phyloP scores from a whole-genome alignment of 2,888 invertebrate genomes.

The Monochamus alternatus region DNA sequence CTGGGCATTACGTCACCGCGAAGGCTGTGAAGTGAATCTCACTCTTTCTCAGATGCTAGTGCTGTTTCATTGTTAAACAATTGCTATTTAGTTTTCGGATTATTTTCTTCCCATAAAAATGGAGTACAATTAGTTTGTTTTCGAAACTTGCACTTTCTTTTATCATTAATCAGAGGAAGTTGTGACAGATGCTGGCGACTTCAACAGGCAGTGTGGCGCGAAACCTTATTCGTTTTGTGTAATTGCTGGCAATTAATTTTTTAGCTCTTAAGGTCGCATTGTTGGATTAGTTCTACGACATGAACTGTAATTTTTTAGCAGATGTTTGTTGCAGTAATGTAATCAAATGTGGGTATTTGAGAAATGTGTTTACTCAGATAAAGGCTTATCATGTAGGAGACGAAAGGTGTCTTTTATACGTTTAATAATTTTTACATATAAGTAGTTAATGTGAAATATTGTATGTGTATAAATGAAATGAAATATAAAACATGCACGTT shows the following conservation, averaged over 20 bases:
- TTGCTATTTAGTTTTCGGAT: slow-evolving; percentile 30
- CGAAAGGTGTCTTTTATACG: no score
- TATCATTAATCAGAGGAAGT: not conserved
- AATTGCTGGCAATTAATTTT: not conserved
- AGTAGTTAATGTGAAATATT: no score
- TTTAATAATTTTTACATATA: no score
- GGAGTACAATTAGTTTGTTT: slow-evolving; percentile 1
- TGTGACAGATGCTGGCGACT: slow-evolving; percentile 20
- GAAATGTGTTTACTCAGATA: not conserved
- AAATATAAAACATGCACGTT: no score
- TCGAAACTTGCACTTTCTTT: slow-evolving; percentile 23
- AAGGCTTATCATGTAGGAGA: not conserved
- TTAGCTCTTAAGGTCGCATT: not conserved
- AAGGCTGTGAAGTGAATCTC: slow-evolving; percentile 55
- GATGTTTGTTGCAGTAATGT: no score
- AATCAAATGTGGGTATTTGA: no score
- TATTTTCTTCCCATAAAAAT: slow-evolving; percentile 13
- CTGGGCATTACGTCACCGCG: slow-evolving; percentile 52
- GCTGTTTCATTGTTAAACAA: slow-evolving; percentile 24
- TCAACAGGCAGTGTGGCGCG: slow-evolving; percentile 29
- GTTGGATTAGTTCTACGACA: no score
- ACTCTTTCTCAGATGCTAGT: slow-evolving; percentile 37
- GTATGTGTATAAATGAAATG: no score
- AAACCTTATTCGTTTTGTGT: slow-evolving; percentile 22
- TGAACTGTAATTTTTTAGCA: no score